phyloP scores from a whole-genome alignment of 2,797 vertebrate species.

The Sebastolobus alascanus region DNA sequence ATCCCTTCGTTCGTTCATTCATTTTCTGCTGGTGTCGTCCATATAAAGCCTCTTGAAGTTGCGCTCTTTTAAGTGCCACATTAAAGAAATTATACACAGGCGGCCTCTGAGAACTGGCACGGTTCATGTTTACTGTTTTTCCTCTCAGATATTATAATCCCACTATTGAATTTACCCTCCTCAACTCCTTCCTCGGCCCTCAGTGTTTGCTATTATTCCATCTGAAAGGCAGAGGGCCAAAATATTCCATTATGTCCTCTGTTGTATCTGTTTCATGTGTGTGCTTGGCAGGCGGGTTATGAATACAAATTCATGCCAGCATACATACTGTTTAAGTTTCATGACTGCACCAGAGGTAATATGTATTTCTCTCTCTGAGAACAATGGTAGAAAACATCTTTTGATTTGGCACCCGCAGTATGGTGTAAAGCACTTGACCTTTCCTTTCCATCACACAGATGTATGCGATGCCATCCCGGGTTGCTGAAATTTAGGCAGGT shows the following conservation, averaged over 20 bases:
- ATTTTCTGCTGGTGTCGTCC: slow-evolving; percentile 44
- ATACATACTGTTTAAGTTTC: slow-evolving; percentile 5
- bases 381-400: slow-evolving; percentile 46
- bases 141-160: slow-evolving; percentile 67
- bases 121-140: slow-evolving; percentile 49
- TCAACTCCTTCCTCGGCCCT: slow-evolving; percentile 26
- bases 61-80: slow-evolving; percentile 54
- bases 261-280: slow-evolving; percentile 53
- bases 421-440: slow-evolving; percentile 38
- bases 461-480: slow-evolving; percentile 45
- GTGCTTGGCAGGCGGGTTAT: slow-evolving; percentile 38
- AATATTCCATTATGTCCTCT: slow-evolving; percentile 60
- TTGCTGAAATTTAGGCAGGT: slow-evolving; percentile 43
- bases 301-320: slow-evolving; percentile 60
- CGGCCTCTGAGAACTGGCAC: slow-evolving; percentile 45
- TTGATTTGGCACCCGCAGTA: slow-evolving; percentile 41
- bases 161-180: slow-evolving; percentile 52
- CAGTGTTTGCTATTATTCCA: slow-evolving; percentile 54
- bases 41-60: slow-evolving; percentile 53
- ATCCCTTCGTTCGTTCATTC: slow-evolving; percentile 1
- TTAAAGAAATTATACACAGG: slow-evolving; percentile 55
- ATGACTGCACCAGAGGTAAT: slow-evolving; percentile 29
- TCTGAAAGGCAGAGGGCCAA: slow-evolving; percentile 51
- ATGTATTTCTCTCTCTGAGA: slow-evolving; percentile 50
- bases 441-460: slow-evolving; percentile 51